Percentiles rank a stretch among this genome's conserved stretches.
Evolutionary conservation across 92 coral and sea anemone species (phyloP).

Genomic region (Ricordea florida): DNA sequence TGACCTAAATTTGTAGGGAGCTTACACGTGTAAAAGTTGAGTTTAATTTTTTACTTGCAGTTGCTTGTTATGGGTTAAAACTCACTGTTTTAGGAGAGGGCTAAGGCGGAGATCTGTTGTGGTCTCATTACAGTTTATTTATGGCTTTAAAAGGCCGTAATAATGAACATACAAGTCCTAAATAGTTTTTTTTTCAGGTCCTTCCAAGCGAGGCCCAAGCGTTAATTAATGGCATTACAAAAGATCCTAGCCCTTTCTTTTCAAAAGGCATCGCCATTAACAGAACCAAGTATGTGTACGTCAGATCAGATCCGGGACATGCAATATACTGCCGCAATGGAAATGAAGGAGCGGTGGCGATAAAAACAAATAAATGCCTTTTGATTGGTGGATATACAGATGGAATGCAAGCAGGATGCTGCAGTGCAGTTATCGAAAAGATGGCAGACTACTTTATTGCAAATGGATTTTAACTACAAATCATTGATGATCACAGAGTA

Average conservation of each 20-base stretch:
- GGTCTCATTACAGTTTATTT: too few species aligned
- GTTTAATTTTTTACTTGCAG: too few species aligned
- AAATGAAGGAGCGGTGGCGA: slow-evolving; percentile 90
- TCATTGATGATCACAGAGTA: neutral
- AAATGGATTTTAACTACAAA: slow-evolving; percentile 61
- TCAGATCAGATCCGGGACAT: slow-evolving; percentile 89
- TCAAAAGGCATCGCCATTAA: slow-evolving; percentile 79
- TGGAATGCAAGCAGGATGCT: slow-evolving; percentile 92
- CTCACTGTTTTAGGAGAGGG: too few species aligned
- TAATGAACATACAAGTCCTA: neutral
- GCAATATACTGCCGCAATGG: slow-evolving; percentile 83
- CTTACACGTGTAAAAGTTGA: too few species aligned
- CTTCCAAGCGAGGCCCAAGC: slow-evolving; percentile 87
- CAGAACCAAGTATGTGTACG: slow-evolving; percentile 68
- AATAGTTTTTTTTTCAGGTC: slow-evolving; percentile 41
- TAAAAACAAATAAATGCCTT: slow-evolving; percentile 86
- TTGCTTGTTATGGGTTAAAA: too few species aligned
- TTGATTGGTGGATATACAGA: slow-evolving; percentile 93
- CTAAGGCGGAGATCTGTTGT: too few species aligned
- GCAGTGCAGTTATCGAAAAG: slow-evolving; percentile 88
- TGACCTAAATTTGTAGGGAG: too few species aligned
- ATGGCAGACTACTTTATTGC: slow-evolving; percentile 82
- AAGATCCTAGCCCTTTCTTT: slow-evolving; percentile 79
- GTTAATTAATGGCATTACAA: slow-evolving; percentile 75
- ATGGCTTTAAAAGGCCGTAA: too few species aligned